Evolutionary conservation across 2,888 invertebrate species (phyloP), one percentile per base, ranked within the genome.

Genomic region (Allygus modestus): DNA sequence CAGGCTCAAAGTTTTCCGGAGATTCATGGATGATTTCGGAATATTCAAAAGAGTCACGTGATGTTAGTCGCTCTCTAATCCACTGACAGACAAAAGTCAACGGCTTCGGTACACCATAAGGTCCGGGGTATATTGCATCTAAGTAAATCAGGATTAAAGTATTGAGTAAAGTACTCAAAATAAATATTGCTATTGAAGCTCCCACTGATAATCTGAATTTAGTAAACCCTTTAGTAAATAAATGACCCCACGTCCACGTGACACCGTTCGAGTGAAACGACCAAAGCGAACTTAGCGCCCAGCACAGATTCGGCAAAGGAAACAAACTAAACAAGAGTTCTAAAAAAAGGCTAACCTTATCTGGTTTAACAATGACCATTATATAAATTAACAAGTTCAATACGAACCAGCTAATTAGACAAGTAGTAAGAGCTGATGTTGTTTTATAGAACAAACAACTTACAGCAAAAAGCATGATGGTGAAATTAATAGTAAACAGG

Each of bases 381-480:
- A 43, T 5, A 1, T 17, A 37, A 15, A 43, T 20, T 1, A 37
- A 7, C 9, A 41, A 5, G 20, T 73, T 26, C 5, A 73, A 23
- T 11, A 73, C 11, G n/a, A 73, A 73, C 73, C 73, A 73, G 9
- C 20, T 1, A 11, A 43, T 31, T 5, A 73, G 1, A n/a, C 73
- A 20, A 20, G 20, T 41, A 1, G 43, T 73, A 20, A 37, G 2
- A 20, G 41, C 73, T 9, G 0, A 0, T 12, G 23, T 43, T 28
- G 73, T 20, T 37, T 73, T 73, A n/a, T 73, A 73, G 15, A 73
- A 73, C 20, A 73, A 31, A 23, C 73, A 73, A 41, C 73, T 73
- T 20, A 73, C 41, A 4, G 20, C 73, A 11, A 73, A 73, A 20
- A 73, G 23, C 23, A 73, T 12, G 0, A 73, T n/a, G 0, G 31